Base-by-base conservation (phyloP, 2,797 vertebrate species). In the Enteromius argenteus region DNA sequence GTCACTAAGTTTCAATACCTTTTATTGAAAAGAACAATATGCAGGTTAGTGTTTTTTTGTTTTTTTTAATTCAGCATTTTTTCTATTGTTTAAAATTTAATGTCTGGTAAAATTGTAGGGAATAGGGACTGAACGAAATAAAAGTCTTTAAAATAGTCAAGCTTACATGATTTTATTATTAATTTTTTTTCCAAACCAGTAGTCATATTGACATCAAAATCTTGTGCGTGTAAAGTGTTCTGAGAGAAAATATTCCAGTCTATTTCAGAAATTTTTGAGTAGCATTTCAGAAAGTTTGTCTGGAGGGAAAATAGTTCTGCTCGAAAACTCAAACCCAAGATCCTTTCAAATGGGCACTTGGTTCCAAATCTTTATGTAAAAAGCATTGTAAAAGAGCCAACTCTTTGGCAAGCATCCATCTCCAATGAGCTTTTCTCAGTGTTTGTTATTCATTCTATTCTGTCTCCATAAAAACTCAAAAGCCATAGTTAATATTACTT, bases 401-500 rank as follows among this genome's bases (percentile, higher is more conserved):
- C 15, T 30, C 23, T 71, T 39, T 81, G 79, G 23, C 51, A 56
- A 23, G 23, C 46, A 60, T 58, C 37, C 9, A 80, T 71, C 58
- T 80, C 9, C 51, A 80, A 71, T 44, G 27, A 81, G 8, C 19
- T n/a, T 73, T 72, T 73, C 51, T 73, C 27, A 72, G 37, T 53
- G 64, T 69, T 87, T 86, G 39, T 72, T 64, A 77, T 44, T 74
- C 58, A 56, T 80, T 86, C 30, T 60, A 23, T 81, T 81, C 67
- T 56, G 46, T 23, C 13, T 30, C 53, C 32, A 86, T 79, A 78
- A 56, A 60, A 79, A 85, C 39, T 83, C 86, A 39, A 84, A 81
- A 88, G 82, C 1, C 14, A 74, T 90, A 79, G 67, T 86, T 78
- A 87, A 89, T 87, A 87, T 90, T 87, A 81, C 77, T 85, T 72